A percentile compares a stretch with the other conserved stretches of the same genome.
Evolutionary conservation across 2,113 vertebrate genomes (phyloP).

Genomic region (Gobio gobio): DNA sequence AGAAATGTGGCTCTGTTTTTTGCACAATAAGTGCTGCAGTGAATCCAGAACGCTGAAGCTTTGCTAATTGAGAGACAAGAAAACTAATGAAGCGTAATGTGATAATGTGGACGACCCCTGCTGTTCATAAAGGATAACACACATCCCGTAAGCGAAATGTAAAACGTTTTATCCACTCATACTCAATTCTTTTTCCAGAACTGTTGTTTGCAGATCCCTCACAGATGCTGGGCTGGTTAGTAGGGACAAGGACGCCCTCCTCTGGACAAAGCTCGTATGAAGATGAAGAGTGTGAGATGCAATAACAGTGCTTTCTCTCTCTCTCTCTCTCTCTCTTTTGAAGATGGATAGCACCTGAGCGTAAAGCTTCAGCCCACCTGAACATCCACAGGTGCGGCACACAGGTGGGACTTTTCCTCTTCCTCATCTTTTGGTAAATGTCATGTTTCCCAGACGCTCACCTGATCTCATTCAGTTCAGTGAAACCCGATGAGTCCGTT

Average conservation of each 20-base stretch:
- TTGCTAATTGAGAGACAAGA: not conserved
- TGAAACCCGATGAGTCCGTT: not conserved
- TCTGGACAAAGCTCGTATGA: slow-evolving; percentile 30
- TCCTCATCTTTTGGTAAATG: not conserved
- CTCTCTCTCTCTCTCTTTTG: not conserved
- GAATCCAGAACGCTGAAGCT: not conserved
- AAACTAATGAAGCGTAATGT: not conserved
- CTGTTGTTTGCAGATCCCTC: not conserved
- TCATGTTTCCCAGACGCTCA: not conserved
- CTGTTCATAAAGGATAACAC: not conserved
- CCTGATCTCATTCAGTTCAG: not conserved
- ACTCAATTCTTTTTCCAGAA: not conserved
- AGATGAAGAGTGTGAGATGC: not conserved
- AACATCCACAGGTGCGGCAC: slow-evolving; percentile 9
- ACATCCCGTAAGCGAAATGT: not conserved
- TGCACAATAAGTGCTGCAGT: not conserved
- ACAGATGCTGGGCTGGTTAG: not conserved
- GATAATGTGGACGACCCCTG: slow-evolving; percentile 1
- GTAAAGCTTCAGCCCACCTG: not conserved
- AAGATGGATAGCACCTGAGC: not conserved
- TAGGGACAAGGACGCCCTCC: slow-evolving; percentile 50
- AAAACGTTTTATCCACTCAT: not conserved
- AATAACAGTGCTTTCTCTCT: not conserved
- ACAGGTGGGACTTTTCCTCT: slow-evolving; percentile 13
- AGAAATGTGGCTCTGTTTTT: not conserved